Evolutionary conservation across 2,113 vertebrate species (phyloP).

Genomic region (Catharus bicknelli): DNA sequence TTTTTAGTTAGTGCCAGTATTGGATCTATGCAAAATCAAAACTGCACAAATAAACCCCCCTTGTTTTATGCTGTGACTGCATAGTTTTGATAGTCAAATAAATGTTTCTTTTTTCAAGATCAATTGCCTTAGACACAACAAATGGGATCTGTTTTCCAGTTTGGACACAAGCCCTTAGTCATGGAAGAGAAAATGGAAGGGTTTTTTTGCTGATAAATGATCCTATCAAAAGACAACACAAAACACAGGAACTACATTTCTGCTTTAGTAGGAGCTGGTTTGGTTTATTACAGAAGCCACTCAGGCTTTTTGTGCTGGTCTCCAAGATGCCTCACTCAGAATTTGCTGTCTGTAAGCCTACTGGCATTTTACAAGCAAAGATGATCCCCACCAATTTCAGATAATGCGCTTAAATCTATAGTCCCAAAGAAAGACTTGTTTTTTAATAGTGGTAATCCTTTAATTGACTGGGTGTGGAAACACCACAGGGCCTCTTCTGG

Average conservation of each 20-base stretch:
- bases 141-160: neutral
- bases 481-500: conserved; percentile 33
- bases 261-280: neutral
- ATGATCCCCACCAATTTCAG: conserved; percentile 59
- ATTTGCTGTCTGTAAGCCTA: neutral
- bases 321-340: neutral
- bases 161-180: neutral
- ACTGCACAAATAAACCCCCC: neutral
- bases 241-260: neutral
- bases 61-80: neutral
- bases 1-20: neutral
- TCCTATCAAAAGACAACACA: neutral
- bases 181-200: neutral
- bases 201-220: neutral
- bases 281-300: neutral
- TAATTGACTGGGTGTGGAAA: conserved; percentile 57
- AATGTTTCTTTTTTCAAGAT: neutral
- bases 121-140: neutral
- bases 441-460: conserved; percentile 61
- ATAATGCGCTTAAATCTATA: conserved; percentile 45
- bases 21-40: neutral
- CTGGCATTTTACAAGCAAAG: conserved; percentile 48
- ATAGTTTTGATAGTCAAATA: neutral
- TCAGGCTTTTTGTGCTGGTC: neutral
- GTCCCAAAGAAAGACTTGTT: conserved; percentile 23